A percentile compares a stretch with the other conserved stretches of the same genome.
phyloP scores from a whole-genome alignment of 2,888 invertebrate species.

The Rotaria socialis region DNA sequence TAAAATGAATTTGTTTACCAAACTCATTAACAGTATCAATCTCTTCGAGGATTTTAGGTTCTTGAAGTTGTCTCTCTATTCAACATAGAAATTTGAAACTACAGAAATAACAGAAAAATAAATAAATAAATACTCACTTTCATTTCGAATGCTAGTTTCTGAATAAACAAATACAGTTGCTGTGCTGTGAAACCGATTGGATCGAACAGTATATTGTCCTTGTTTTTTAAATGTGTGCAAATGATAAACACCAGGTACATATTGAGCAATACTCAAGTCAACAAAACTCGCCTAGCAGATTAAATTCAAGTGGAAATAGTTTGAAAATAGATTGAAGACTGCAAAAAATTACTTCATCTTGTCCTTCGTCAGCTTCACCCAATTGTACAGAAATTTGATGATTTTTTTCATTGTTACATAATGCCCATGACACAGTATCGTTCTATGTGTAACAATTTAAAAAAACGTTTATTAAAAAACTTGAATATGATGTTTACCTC shows the following conservation, averaged over 20 bases:
- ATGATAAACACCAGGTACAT: not conserved
- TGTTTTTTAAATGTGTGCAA: not conserved
- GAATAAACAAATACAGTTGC: not conserved
- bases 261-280: not conserved
- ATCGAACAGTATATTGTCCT: not conserved
- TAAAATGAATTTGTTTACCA: not conserved
- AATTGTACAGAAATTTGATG: not conserved
- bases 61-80: not conserved
- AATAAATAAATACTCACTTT: not conserved
- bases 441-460: not conserved
- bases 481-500: not conserved
- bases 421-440: slow-evolving; percentile 15
- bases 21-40: not conserved
- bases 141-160: not conserved
- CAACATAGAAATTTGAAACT: not conserved
- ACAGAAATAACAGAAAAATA: not conserved
- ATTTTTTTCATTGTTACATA: not conserved
- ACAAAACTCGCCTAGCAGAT: not conserved
- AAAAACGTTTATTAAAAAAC: not conserved
- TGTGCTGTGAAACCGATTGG: not conserved
- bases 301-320: not conserved
- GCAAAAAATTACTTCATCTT: not conserved
- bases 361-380: not conserved
- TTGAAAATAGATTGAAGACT: not conserved
- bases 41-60: not conserved